Percentiles rank a stretch among this genome's conserved stretches.
phyloP scores from a whole-genome alignment of 2,888 invertebrate genomes.

The Athalia circularis region DNA sequence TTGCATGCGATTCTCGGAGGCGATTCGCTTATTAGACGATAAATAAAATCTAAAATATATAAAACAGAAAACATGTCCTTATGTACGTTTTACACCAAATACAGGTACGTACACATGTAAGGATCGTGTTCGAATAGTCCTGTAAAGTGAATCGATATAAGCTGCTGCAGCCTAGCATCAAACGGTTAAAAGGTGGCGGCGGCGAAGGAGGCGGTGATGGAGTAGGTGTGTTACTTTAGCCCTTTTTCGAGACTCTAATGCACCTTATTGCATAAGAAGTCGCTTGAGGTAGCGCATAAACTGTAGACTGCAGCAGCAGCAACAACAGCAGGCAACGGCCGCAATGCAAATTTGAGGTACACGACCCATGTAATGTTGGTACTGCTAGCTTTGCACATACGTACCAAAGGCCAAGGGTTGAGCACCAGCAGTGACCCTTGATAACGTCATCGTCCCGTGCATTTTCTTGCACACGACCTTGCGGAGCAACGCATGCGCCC shows the following conservation, averaged over 20 bases:
- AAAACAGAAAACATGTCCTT: too few relatives aligned
- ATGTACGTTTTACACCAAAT: too few relatives aligned
- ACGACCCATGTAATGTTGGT: slow-evolving; percentile 53
- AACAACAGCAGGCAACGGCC: slow-evolving; percentile 39
- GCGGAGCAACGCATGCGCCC: slow-evolving; percentile 10
- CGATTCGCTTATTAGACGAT: too few relatives aligned
- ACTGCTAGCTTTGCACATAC: too few relatives aligned
- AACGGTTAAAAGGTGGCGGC: neutral
- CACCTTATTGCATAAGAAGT: slow-evolving; percentile 21
- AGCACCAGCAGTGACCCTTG: slow-evolving; percentile 55
- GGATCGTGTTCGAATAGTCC: too few relatives aligned
- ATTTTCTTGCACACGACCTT: slow-evolving; percentile 38
- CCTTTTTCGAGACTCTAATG: neutral
- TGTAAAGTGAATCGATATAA: too few relatives aligned
- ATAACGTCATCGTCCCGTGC: slow-evolving; percentile 3
- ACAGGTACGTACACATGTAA: too few relatives aligned
- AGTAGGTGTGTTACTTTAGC: slow-evolving; percentile 1
- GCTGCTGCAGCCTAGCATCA: too few relatives aligned
- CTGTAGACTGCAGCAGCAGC: neutral
- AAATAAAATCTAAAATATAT: too few relatives aligned
- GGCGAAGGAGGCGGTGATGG: neutral
- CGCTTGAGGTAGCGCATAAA: too few relatives aligned
- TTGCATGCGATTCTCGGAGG: too few relatives aligned
- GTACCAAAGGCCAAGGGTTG: slow-evolving; percentile 59
- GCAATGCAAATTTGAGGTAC: slow-evolving; percentile 54